A percentile compares a stretch with the other conserved stretches of the same genome.
phyloP scores from a whole-genome alignment of 1,140 invertebrate genomes.

The Drosophila virilis region DNA sequence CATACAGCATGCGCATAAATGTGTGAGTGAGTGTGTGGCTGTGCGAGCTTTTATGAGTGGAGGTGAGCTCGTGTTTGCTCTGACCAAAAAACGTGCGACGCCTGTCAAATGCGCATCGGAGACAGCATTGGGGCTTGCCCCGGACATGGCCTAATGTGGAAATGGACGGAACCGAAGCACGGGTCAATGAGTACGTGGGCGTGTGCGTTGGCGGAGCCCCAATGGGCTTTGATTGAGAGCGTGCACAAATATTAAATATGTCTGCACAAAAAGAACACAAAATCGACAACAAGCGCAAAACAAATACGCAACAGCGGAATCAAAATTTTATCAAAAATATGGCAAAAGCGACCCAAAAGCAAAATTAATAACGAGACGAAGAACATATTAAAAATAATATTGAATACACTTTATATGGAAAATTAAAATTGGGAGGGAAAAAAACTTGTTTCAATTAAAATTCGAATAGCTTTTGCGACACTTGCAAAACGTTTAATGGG shows the following conservation, averaged over 20 bases:
- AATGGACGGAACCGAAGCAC: background rate
- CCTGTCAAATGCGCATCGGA: constrained; percentile 50
- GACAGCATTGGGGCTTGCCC: constrained; percentile 1
- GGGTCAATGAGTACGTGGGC: background rate
- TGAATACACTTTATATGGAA: background rate
- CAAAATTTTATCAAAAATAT: background rate
- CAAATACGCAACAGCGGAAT: background rate
- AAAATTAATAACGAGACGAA: background rate
- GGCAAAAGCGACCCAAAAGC: background rate
- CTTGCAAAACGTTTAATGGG: too few species aligned
- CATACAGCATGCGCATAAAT: background rate
- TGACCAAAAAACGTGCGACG: constrained; percentile 50
- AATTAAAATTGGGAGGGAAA: too few species aligned
- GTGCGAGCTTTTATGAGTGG: background rate
- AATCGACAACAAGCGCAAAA: background rate
- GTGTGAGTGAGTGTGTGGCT: constrained; percentile 12
- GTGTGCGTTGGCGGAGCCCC: background rate
- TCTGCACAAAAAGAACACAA: constrained; percentile 19
- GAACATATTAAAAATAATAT: background rate
- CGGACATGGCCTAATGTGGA: constrained; percentile 13
- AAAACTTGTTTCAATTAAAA: too few species aligned
- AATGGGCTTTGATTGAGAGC: constrained; percentile 30
- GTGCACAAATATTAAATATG: constrained; percentile 36
- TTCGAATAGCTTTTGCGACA: too few species aligned
- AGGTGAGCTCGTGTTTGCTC: constrained; percentile 14